Percentiles rank a stretch among this genome's conserved stretches.
Evolutionary conservation across 2,797 vertebrate species (phyloP).

Genomic region (Pipistrellus pygmaeus): DNA sequence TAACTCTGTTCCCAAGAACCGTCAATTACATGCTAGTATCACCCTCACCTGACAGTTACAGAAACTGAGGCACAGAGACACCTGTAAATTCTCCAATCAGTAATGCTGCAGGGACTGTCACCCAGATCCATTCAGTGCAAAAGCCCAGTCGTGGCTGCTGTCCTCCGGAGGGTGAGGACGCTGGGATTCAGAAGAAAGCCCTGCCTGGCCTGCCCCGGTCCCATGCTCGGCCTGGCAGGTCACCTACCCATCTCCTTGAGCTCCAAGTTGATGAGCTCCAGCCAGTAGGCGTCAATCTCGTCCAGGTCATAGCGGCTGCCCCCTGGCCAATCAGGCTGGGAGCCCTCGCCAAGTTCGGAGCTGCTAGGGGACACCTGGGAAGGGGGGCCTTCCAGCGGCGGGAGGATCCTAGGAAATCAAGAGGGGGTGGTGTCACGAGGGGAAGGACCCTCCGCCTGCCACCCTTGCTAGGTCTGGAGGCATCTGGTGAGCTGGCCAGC

Average conservation of each 20-base stretch:
- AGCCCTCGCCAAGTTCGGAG: constrained; percentile 83
- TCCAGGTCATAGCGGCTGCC: constrained; percentile 96
- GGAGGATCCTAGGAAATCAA: constrained; percentile 86
- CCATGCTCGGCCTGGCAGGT: background rate
- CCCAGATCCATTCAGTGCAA: background rate
- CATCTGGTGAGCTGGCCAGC: background rate
- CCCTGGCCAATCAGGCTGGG: constrained; percentile 87
- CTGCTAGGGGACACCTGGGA: constrained; percentile 78
- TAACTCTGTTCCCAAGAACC: background rate
- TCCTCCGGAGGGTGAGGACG: background rate
- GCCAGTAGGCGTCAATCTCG: constrained; percentile 96
- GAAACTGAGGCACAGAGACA: background rate
- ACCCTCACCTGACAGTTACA: background rate
- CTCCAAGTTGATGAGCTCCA: constrained; percentile 95
- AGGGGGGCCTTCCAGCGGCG: constrained; percentile 84
- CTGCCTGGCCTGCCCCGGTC: background rate
- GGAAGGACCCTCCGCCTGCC: background rate
- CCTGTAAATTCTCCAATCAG: background rate
- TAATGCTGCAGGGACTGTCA: background rate
- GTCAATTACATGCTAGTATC: background rate
- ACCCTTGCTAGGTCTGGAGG: background rate
- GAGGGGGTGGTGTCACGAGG: background rate
- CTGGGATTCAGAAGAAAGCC: background rate
- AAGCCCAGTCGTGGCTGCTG: background rate
- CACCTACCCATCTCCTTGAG: constrained; percentile 95